Evolutionary conservation across 2,888 invertebrate genomes (phyloP), one percentile per base, ranked within the genome.

Genomic region (Biston betularia): DNA sequence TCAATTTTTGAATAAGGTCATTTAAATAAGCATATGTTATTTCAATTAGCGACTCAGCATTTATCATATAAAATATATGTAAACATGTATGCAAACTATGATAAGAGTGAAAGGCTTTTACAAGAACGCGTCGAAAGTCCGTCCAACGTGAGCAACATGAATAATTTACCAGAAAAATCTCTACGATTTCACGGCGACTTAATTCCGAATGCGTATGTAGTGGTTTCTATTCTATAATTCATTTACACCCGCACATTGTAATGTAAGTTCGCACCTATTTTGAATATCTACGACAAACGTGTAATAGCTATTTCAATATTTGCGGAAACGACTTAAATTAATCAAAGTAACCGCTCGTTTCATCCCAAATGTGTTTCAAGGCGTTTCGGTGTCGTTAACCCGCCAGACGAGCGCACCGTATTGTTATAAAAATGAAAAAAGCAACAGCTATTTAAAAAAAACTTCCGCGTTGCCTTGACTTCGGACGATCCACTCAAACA

Each of bases 101-200:
- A 89, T 89, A 90, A 92, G 90, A 93, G 93, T 92, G 93, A 93
- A 93, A 93, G 93, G 87, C 91, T 93, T 90, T 91, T 88, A 86
- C 87, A 83, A 86, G 89, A 91, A 85, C 86, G 83, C 84, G 84
- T 90, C 87, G 93, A 92, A 93, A 92, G 93, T 91, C 84, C 79
- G 83, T 84, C 86, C 89, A 88, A 86, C 88, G 88, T 88, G 85
- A 88, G 89, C 87, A 84, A 92, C 90, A 93, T 93, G 93, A 93
- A 93, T 93, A 91, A 93, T 93, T 93, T 92, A 93, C 91, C 93
- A 93, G 92, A 93, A 93, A 92, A 92, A 91, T 92, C 92, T 93
- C 91, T 89, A 90, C 93, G 92, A 92, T 93, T 93, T 93, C 92
- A 91, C 93, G 87, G 84, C 81, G 86, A 89, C 87, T 89, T 88